phyloP scores from a whole-genome alignment of 1,140 invertebrate species.

The Pentalonia nigronervosa region DNA sequence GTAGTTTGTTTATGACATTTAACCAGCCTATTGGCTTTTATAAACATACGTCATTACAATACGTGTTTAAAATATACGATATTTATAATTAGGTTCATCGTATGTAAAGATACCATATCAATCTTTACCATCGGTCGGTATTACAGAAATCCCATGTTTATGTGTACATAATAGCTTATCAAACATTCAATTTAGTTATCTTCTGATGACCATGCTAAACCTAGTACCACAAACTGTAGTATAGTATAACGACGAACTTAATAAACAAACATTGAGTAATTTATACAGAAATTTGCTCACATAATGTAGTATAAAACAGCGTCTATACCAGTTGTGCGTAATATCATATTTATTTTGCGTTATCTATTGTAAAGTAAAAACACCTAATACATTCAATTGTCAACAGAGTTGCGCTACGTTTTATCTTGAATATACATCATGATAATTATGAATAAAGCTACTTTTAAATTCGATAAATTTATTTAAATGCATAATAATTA shows the following conservation, averaged over 20 bases:
- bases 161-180: background rate
- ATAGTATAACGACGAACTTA: background rate
- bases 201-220: background rate
- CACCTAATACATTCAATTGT: slow-evolving; percentile 11
- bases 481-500: background rate
- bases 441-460: background rate
- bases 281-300: background rate
- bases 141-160: background rate
- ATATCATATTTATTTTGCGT: slow-evolving; percentile 4
- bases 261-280: background rate
- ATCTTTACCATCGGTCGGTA: background rate
- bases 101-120: background rate
- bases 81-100: background rate
- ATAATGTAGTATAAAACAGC: background rate
- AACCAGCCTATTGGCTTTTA: background rate
- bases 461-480: background rate
- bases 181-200: background rate
- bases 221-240: background rate
- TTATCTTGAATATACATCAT: background rate
- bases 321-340: background rate
- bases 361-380: slow-evolving; percentile 7
- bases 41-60: background rate
- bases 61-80: background rate
- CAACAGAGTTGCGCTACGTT: background rate
- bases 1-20: background rate